phyloP scores from a whole-genome alignment of 2,113 vertebrate species.

The Zosterops lateralis region DNA sequence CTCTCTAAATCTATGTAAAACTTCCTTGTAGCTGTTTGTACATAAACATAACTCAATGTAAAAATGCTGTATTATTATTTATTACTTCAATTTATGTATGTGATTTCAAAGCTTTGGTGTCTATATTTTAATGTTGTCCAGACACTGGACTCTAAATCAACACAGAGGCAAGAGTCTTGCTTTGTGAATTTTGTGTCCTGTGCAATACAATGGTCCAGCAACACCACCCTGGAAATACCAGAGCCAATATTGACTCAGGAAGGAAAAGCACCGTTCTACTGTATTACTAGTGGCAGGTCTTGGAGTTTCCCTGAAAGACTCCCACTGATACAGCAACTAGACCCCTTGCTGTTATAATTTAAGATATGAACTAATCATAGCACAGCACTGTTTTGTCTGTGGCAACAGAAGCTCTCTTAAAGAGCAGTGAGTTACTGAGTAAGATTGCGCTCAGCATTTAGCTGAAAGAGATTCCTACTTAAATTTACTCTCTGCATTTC shows the following conservation, averaged over 20 bases:
- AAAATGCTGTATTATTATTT: background rate
- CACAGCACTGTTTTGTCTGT: background rate
- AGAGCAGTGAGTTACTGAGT: background rate
- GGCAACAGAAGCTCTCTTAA: background rate
- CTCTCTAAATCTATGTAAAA: slow-evolving; percentile 12
- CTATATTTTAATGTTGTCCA: background rate
- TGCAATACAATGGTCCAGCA: slow-evolving; percentile 2
- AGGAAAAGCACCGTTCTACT: slow-evolving; percentile 55
- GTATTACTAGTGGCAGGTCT: background rate
- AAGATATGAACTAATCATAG: background rate
- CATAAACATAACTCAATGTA: background rate
- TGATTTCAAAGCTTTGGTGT: background rate
- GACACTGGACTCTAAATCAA: background rate
- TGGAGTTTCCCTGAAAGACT: slow-evolving; percentile 63
- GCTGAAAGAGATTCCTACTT: background rate
- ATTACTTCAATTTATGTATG: background rate
- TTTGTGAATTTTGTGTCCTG: background rate
- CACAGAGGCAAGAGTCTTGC: background rate
- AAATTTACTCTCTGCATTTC: background rate
- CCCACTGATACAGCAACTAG: background rate
- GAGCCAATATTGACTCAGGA: slow-evolving; percentile 60
- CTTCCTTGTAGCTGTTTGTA: background rate
- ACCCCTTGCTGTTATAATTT: background rate
- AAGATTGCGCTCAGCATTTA: background rate
- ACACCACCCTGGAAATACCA: slow-evolving; percentile 37